Base-by-base conservation (phyloP, 1,140 invertebrate genomes). In the Drosophila sulfurigaster region DNA sequence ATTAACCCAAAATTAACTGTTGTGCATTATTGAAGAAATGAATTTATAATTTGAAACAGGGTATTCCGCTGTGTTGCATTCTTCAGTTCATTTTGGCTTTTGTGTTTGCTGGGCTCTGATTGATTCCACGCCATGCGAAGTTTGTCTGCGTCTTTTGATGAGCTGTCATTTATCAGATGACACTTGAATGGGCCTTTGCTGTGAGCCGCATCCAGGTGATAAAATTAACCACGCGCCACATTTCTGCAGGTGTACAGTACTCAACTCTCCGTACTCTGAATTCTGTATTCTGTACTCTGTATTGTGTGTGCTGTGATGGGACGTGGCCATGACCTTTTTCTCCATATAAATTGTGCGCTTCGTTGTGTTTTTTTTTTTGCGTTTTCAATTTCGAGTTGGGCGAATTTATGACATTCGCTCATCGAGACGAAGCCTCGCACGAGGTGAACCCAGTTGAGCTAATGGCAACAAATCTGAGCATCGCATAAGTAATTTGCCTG, bases 381-480 rank as follows among this genome's bases (percentile, higher is more conserved):
- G 20, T 38, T 83, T 75, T 78, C 82, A 86, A 83, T 86, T 85
- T 85, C 79, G 54, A 65, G 78, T 68, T 52, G 56, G 25, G n/a
- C 25, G 45, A 77, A 70, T 75, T 74, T 73, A 85, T 81, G 78
- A 66, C 70, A 71, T 74, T 78, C 51, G 62, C 70, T 48, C 10
- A 32, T 20, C 28, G 30, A 30, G 64, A 58, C 64, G 52, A 51
- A 28, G 56, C 38, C 20, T 32, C 46, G 48, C 16, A 10, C 43
- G 56, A 43, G 13, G 10, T 11, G 64, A 46, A 11, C 41, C 59
- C 28, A 20, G 46, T 43, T 38, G 48, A 63, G 78, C 67, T 82
- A 78, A 85, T 85, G 79, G 82, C 71, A 67, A 75, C 78, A 86
- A 85, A 85, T 87, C 82, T 78, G 78, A 75, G 54, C 66, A 78